Conservation (phyloP, 1,140 invertebrate genomes). For the Planococcus citri region DNA sequence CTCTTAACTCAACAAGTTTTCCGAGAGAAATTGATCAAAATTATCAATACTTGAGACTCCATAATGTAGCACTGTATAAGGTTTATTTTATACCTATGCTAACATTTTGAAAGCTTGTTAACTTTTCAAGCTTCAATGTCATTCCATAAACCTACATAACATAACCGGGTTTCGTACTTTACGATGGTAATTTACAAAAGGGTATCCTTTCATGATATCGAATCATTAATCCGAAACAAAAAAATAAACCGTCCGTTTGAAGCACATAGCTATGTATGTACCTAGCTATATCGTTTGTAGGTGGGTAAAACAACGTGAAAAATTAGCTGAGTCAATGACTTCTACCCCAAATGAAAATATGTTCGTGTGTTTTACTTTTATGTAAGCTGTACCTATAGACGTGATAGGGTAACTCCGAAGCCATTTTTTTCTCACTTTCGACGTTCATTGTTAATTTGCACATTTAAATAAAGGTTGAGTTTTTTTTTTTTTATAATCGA, state of each 20-base stretch:
- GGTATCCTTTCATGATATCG: background rate
- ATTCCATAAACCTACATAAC: too few species aligned
- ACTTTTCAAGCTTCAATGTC: too few species aligned
- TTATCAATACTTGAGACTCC: too few species aligned
- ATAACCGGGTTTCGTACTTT: background rate
- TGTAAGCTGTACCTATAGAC: background rate
- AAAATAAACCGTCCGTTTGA: background rate
- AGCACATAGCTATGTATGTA: background rate
- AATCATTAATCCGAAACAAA: background rate
- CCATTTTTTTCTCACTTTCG: background rate
- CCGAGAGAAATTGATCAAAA: too few species aligned
- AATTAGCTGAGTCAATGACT: background rate
- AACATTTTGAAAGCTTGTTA: too few species aligned
- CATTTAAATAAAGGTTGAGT: constrained; percentile 3
- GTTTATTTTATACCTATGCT: too few species aligned
- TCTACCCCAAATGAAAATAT: background rate
- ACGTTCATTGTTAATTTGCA: background rate
- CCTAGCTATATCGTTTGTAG: too few species aligned
- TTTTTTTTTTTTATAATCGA: background rate
- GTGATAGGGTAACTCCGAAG: background rate
- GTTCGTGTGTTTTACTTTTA: background rate
- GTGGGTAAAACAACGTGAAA: background rate
- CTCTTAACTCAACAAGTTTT: too few species aligned
- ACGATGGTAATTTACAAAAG: background rate
- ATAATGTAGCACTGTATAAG: too few species aligned